Evolutionary conservation across 2,888 invertebrate species (phyloP).

Genomic region (Stenodera caucasica): DNA sequence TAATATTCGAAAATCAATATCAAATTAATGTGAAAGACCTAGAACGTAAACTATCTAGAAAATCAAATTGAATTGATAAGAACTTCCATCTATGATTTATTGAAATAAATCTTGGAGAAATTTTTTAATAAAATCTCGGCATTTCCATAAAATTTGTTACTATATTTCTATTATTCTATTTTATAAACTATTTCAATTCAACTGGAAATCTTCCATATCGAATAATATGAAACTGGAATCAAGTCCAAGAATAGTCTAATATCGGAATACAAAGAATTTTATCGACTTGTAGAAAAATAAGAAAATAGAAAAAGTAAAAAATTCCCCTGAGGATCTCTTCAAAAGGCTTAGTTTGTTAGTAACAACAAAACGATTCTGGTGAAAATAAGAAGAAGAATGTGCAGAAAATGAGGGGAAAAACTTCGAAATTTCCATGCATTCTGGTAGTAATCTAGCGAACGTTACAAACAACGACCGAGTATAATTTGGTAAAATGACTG

Average conservation of each 20-base stretch:
- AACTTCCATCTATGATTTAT: not conserved
- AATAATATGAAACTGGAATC: not conserved
- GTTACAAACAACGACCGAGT: not conserved
- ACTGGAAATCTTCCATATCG: not conserved
- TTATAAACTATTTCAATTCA: not conserved
- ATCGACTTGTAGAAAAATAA: not conserved
- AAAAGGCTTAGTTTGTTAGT: not conserved
- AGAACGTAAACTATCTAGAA: not conserved
- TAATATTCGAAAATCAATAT: no score
- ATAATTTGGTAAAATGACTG: slow-evolving; percentile 7
- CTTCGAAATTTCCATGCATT: not conserved
- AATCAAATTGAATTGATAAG: not conserved
- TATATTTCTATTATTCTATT: not conserved
- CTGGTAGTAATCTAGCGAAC: not conserved
- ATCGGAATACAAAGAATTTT: not conserved
- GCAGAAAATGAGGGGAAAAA: not conserved
- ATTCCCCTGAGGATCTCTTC: not conserved
- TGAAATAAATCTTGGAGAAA: not conserved
- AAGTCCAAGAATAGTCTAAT: not conserved
- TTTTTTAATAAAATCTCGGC: not conserved
- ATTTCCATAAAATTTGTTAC: not conserved
- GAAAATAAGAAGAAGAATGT: not conserved
- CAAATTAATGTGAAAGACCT: no score
- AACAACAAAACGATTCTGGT: not conserved
- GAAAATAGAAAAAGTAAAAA: not conserved